Base-by-base conservation (phyloP, 2,888 invertebrate species). In the Liopterus haemorrhoidalis region DNA sequence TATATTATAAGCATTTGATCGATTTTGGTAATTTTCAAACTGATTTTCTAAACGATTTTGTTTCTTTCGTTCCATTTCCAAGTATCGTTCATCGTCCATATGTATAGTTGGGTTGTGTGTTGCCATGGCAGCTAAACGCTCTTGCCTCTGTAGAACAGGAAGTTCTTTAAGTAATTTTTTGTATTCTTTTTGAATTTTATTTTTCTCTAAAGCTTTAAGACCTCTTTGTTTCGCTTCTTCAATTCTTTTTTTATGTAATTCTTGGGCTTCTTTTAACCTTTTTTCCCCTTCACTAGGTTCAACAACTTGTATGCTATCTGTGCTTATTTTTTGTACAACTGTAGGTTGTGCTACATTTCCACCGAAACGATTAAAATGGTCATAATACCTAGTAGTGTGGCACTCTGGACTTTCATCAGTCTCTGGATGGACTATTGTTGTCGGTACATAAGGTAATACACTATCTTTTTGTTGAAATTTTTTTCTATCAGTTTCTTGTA, bases 1-100 rank as follows among this genome's bases (percentile, higher is more conserved):
- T 2, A 59, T 57, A 46, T 59, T 58, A 3, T 53, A 36, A 9
- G 5, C 16, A 27, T 45, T 45, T 22, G 24, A 32, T 24, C 32
- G 38, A 19, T 39, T 24, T 12, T 39, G 25, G 33, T 45, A 45
- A 50, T 69, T 68, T 50, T 74, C 72, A 49, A 75, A 66, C 1
- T 68, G 72, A 27, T 70, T 66, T 51, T 78, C 75, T 59, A 78
- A 67, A 47, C 69, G 68, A 37, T 66, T 63, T 52, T 78, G 75
- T 30, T 67, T 69, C 12, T 67, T 64, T 6, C 57, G 54, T 25
- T 70, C 66, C 18, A 61, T 54, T 50, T 73, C 70, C 12, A 65
- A 65, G 46, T 68, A 63, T 9, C 73, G 65, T 31, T 66, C 64
- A 14, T 69, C 67, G 0, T 68, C 59, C 60, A 70, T 65, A 38